A percentile compares a stretch with the other conserved stretches of the same genome.
phyloP scores from a whole-genome alignment of 2,797 vertebrate species.

The Menidia menidia region DNA sequence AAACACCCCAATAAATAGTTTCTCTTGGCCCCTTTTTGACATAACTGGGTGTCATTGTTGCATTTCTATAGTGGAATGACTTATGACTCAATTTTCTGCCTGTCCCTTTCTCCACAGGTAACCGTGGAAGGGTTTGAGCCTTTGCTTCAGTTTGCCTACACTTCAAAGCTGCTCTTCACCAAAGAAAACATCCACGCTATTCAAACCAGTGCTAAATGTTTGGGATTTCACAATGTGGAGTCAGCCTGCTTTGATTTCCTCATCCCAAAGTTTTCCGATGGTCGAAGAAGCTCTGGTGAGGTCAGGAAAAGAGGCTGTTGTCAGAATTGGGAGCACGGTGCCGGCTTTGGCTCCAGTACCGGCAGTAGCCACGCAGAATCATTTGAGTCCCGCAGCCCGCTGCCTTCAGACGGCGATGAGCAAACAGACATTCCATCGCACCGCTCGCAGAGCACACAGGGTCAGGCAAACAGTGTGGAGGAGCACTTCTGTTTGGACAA shows the following conservation, averaged over 20 bases:
- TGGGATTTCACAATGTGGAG: constrained; percentile 92
- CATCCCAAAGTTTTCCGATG: constrained; percentile 88
- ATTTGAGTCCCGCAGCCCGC: constrained; percentile 48
- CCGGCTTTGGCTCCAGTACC: constrained; percentile 37
- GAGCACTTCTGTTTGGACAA: constrained; percentile 83
- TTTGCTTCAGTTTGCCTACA: constrained; percentile 96
- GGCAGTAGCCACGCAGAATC: constrained; percentile 63
- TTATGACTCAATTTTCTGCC: constrained; percentile 6
- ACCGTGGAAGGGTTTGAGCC: constrained; percentile 94
- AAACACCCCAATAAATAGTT: neutral
- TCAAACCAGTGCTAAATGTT: constrained; percentile 87
- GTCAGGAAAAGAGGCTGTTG: constrained; percentile 80
- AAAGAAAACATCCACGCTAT: constrained; percentile 95
- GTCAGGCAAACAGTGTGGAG: constrained; percentile 81
- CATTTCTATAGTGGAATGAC: neutral
- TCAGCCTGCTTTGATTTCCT: constrained; percentile 96
- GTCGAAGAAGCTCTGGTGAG: constrained; percentile 71
- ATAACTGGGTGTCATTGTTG: constrained; percentile 1
- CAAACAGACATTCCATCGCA: constrained; percentile 76
- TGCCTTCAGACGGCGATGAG: constrained; percentile 72
- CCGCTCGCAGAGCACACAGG: constrained; percentile 81
- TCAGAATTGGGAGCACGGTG: constrained; percentile 58
- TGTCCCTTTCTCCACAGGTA: constrained; percentile 80
- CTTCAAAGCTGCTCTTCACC: constrained; percentile 92
- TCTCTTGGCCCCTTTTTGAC: neutral